These are phyloP conservation scores for Sarotherodon lohbergeri DNA, from an alignment of 2,113 vertebrate genomes.

Conservation along the genomic window DNA sequence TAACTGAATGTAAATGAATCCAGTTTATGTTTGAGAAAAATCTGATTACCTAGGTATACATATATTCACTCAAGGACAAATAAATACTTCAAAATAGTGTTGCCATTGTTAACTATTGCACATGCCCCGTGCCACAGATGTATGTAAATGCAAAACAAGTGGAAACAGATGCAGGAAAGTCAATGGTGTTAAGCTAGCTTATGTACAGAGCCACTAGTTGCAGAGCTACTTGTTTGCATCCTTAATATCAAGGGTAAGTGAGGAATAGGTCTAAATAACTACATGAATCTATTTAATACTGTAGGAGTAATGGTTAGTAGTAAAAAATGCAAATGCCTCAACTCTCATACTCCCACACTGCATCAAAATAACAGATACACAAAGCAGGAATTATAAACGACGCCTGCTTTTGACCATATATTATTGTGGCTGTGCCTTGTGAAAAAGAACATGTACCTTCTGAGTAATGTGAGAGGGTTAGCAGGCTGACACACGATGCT, in stretches of 20 bases:
- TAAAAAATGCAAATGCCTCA: neutral
- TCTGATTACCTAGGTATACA: neutral
- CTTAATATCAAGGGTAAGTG: neutral
- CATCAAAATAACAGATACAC: neutral
- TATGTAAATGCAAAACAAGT: neutral
- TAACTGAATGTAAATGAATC: neutral
- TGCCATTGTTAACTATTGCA: neutral
- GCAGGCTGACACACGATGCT: slow-evolving; percentile 91
- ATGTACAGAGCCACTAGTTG: too few species aligned
- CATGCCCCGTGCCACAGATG: neutral
- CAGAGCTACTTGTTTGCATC: neutral
- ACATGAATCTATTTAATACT: fast-evolving
- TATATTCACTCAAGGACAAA: neutral
- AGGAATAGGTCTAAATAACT: neutral
- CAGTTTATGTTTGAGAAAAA: neutral
- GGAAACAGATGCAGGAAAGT: neutral
- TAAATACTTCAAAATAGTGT: neutral
- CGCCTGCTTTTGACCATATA: neutral
- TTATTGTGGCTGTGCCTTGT: neutral
- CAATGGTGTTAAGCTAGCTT: too few species aligned
- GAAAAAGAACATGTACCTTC: slow-evolving; percentile 77
- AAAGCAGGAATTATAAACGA: neutral
- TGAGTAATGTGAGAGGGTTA: slow-evolving; percentile 95
- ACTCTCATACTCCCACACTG: neutral
- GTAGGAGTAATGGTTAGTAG: neutral